phyloP scores from a whole-genome alignment of 2,888 invertebrate genomes.

The Leptogaster cylindrica region DNA sequence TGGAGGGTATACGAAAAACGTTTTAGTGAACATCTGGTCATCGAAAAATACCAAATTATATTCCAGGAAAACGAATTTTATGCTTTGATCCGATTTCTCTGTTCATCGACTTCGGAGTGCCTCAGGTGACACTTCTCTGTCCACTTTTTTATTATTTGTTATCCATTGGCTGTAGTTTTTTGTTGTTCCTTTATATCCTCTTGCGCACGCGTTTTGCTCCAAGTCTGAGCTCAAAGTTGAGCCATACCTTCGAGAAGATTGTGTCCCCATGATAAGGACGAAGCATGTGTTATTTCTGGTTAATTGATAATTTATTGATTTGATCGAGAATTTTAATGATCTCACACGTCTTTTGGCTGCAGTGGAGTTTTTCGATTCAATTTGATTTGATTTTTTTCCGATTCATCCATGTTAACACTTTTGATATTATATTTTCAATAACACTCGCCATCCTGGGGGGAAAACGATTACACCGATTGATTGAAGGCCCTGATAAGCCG shows the following conservation, averaged over 20 bases:
- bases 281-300: slow-evolving; percentile 40
- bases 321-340: slow-evolving; percentile 45
- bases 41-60: slow-evolving; percentile 29
- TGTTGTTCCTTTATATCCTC: too few species aligned
- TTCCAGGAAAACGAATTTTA: slow-evolving; percentile 38
- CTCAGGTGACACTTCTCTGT: slow-evolving; percentile 34
- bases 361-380: background rate
- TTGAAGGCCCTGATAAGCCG: slow-evolving; percentile 10
- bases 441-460: background rate
- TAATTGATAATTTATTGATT: slow-evolving; percentile 46
- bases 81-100: slow-evolving; percentile 14
- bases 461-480: slow-evolving; percentile 2
- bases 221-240: slow-evolving; percentile 22
- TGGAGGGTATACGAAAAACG: background rate
- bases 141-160: too few species aligned
- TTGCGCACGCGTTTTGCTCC: slow-evolving; percentile 6
- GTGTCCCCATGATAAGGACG: slow-evolving; percentile 29
- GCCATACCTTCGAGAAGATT: slow-evolving; percentile 35
- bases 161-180: too few species aligned
- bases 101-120: background rate
- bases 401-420: slow-evolving; percentile 37
- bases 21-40: slow-evolving; percentile 29
- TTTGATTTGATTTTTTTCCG: too few species aligned
- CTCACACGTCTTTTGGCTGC: background rate
- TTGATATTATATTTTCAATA: slow-evolving; percentile 6